A percentile compares a stretch with the other conserved stretches of the same genome.
phyloP scores from a whole-genome alignment of 2,113 vertebrate genomes.

The Archilochus colubris region DNA sequence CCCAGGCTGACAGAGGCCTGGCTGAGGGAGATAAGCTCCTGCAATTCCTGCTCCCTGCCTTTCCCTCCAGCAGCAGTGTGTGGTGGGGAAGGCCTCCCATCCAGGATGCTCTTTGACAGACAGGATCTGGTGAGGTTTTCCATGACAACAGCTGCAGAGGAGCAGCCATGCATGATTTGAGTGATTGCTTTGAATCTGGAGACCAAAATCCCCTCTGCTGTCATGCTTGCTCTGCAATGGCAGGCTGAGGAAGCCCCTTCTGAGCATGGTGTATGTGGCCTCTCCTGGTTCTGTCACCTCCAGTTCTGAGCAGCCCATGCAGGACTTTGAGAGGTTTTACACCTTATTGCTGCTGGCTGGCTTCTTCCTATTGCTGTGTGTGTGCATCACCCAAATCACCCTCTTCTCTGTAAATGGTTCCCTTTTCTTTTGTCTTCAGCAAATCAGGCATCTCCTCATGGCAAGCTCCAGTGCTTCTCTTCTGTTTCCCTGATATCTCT shows the following conservation, averaged over 20 bases:
- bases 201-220: background rate
- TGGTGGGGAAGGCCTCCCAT: background rate
- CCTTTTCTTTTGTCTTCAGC: background rate
- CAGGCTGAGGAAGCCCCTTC: background rate
- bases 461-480: background rate
- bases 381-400: background rate
- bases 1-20: conserved; percentile 39
- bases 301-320: background rate
- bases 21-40: conserved; percentile 57
- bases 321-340: background rate
- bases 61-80: background rate
- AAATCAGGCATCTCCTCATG: background rate
- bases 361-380: background rate
- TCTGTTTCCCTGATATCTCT: background rate
- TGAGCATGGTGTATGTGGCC: background rate
- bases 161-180: background rate
- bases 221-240: background rate
- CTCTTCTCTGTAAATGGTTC: background rate
- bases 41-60: background rate
- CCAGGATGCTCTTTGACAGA: conserved; percentile 14
- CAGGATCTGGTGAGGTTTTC: conserved; percentile 47
- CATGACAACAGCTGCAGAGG: conserved; percentile 23
- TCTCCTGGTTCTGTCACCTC: background rate
- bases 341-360: background rate
- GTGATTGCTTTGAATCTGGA: background rate